phyloP scores from a whole-genome alignment of 2,113 vertebrate genomes.

The Rhinopomastus cyanomelas region DNA sequence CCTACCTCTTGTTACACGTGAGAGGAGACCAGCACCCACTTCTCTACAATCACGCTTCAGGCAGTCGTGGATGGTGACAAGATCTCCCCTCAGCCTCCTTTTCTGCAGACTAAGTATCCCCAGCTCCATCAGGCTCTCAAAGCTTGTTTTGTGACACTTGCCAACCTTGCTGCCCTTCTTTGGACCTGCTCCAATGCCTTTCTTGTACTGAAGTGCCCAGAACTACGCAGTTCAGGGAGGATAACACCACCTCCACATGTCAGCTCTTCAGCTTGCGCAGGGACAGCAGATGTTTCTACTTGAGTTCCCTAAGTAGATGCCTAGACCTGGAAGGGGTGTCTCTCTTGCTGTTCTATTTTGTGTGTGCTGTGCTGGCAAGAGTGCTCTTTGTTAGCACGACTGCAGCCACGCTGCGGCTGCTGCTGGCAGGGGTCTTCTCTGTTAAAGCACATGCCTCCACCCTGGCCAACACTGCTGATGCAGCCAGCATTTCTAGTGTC shows the following conservation, averaged over 20 bases:
- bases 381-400: not conserved
- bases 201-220: too few species aligned
- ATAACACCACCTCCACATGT: not conserved
- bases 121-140: too few species aligned
- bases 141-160: too few species aligned
- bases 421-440: not conserved
- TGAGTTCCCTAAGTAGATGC: not conserved
- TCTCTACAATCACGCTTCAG: too few species aligned
- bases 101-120: too few species aligned
- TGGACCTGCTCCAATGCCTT: too few species aligned
- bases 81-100: too few species aligned
- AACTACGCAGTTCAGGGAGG: not conserved
- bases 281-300: not conserved
- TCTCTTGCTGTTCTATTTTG: not conserved
- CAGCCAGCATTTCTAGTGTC: not conserved
- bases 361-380: not conserved
- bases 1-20: too few species aligned
- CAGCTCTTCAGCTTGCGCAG: not conserved
- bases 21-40: too few species aligned
- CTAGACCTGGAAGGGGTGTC: not conserved
- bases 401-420: not conserved
- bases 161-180: too few species aligned
- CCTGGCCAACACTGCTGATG: constrained; percentile 22
- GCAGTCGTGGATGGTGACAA: too few species aligned
- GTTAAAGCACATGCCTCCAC: not conserved